A percentile compares a stretch with the other conserved stretches of the same genome.
These are phyloP conservation scores for Drosophila nasuta DNA, from an alignment of 1,140 invertebrate genomes.

Conservation along the genomic window DNA sequence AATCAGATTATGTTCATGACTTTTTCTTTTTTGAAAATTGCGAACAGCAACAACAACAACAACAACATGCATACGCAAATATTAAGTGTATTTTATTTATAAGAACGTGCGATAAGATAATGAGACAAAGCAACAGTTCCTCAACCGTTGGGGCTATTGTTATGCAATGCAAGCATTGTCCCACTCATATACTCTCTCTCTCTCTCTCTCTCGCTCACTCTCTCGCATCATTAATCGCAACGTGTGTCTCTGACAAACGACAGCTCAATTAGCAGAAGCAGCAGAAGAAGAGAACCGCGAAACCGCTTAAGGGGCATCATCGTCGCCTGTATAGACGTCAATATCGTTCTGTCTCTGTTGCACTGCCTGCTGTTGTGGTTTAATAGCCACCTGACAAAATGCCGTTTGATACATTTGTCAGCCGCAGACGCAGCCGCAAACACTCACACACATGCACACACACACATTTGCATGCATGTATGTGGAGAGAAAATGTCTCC, in stretches of 20 bases:
- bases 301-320: conserved; percentile 4
- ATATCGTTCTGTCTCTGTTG: neutral
- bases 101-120: conserved; percentile 44
- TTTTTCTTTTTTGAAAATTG: conserved; percentile 12
- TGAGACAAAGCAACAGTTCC: neutral
- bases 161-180: conserved; percentile 34
- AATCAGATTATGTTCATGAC: conserved; percentile 49
- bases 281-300: no score
- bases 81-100: conserved; percentile 26
- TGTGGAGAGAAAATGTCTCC: neutral
- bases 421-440: no score
- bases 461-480: neutral
- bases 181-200: neutral
- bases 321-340: neutral
- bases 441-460: no score
- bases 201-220: neutral
- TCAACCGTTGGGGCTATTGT: conserved; percentile 10
- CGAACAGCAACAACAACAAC: conserved; percentile 3
- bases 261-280: conserved; percentile 44
- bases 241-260: neutral
- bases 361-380: conserved; percentile 24
- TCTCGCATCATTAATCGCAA: no score
- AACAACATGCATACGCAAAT: conserved; percentile 26
- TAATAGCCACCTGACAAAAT: conserved; percentile 31
- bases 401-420: conserved; percentile 12